Conservation (phyloP, 2,797 vertebrate genomes). For the Squalus acanthias region DNA sequence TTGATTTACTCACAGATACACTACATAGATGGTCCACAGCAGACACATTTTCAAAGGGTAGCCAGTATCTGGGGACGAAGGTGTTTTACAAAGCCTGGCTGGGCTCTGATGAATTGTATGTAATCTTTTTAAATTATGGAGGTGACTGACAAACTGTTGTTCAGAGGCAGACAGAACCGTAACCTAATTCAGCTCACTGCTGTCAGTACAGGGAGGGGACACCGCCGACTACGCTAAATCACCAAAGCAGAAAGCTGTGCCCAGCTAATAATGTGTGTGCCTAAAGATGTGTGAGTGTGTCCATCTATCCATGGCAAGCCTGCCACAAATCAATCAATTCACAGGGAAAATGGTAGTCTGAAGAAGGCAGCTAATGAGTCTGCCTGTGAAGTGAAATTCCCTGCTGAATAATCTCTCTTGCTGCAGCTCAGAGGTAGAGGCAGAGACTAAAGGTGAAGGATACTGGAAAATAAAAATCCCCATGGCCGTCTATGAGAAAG, state of each 20-base stretch:
- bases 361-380: constrained; percentile 28
- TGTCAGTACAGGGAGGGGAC: not conserved
- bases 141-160: not conserved
- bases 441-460: not conserved
- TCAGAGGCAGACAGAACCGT: not conserved
- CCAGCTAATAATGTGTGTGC: not conserved
- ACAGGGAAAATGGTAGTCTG: constrained; percentile 13
- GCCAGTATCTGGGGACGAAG: not conserved
- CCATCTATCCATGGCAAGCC: not conserved
- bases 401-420: not conserved
- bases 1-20: not conserved
- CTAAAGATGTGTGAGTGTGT: not conserved
- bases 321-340: not conserved
- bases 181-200: not conserved
- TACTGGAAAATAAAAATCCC: not conserved
- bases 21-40: not conserved
- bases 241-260: not conserved
- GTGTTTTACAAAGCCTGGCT: constrained; percentile 1
- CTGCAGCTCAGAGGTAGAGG: not conserved
- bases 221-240: not conserved
- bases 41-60: not conserved
- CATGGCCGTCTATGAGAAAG: not conserved
- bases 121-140: not conserved
- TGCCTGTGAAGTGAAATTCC: not conserved
- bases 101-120: not conserved